Evolutionary conservation across 2,797 vertebrate genomes (phyloP), one percentile per base, ranked within the genome.

Genomic region (Fringilla coelebs): DNA sequence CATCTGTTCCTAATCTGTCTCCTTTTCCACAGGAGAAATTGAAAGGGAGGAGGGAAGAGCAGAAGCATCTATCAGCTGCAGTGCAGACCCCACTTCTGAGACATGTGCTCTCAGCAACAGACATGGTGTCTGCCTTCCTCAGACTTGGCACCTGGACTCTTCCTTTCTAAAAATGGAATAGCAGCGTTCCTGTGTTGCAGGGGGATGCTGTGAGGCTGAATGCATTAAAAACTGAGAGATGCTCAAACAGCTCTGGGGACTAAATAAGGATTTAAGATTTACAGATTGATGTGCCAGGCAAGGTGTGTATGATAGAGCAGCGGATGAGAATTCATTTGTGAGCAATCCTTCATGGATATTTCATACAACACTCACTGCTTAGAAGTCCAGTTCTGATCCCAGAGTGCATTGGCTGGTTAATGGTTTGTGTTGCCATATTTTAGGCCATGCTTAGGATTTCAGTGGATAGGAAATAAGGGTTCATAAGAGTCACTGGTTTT

Each of bases 1-100:
- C 93, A 92, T 89, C 94, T 96, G 89, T 9, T 90, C 79, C 66
- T 95, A 73, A 92, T 95, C 90, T 82, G 74, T 92, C 79, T 92
- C 84, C 36, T 58, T 80, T 92, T 89, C 58, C 89, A 82, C 65
- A 72, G 83, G 51, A 81, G 79, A 54, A 60, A 86, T 31, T 17
- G 63, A 32, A 52, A 82, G 4, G 24, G 89, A 88, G 83, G 84
- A 79, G 80, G 72, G 32, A 80, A 91, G 43, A 83, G 78, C 24
- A 91, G 68, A 54, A 80, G 52, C 51, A 88, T 46, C 49, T 5
- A 80, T 60, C 24, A 49, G 13, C 45, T 34, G 5, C 46, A 84
- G 51, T 0, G 28, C 67, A 94, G 68, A 72, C 25, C 43, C 40
- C 3, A 1, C 57, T 92, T 29, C 41, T 17, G 41, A 91, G 88